These are phyloP conservation scores for Gymnocheta viridis DNA, from an alignment of 2,888 invertebrate genomes.

Conservation along the genomic window DNA sequence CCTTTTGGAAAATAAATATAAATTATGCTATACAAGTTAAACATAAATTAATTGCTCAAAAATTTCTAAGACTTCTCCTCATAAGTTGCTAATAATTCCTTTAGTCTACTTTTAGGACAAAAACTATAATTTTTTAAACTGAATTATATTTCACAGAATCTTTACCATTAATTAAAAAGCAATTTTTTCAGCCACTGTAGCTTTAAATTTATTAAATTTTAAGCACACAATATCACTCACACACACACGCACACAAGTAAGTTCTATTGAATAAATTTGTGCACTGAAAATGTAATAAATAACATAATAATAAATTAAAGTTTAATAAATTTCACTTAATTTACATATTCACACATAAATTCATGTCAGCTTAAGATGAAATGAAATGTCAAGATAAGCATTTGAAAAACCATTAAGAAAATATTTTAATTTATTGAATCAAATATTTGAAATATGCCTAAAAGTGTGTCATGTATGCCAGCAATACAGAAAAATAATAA, in stretches of 20 bases:
- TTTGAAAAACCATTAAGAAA: conserved; percentile 32
- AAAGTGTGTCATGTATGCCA: background rate
- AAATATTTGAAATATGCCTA: conserved; percentile 45
- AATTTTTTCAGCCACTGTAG: conserved; percentile 5
- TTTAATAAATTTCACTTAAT: conserved; percentile 54
- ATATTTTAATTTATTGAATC: conserved; percentile 2
- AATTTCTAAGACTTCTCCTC: no score
- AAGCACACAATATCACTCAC: background rate
- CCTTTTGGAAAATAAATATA: no score
- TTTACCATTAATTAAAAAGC: no score
- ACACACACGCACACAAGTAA: background rate
- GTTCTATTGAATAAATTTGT: background rate
- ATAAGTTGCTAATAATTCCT: no score
- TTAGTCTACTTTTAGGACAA: no score
- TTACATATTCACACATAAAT: conserved; percentile 36
- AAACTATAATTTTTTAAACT: no score
- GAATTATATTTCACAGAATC: no score
- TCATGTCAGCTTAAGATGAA: conserved; percentile 20
- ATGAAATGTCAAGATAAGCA: conserved; percentile 21
- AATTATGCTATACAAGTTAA: no score
- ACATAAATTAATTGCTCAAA: no score
- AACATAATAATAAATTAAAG: conserved; percentile 50
- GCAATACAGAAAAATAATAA: background rate
- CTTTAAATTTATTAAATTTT: background rate
- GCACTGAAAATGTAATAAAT: conserved; percentile 46